Evolutionary conservation across 2,888 invertebrate species (phyloP), one percentile per base, ranked within the genome.

Genomic region (Drosophila limbata): DNA sequence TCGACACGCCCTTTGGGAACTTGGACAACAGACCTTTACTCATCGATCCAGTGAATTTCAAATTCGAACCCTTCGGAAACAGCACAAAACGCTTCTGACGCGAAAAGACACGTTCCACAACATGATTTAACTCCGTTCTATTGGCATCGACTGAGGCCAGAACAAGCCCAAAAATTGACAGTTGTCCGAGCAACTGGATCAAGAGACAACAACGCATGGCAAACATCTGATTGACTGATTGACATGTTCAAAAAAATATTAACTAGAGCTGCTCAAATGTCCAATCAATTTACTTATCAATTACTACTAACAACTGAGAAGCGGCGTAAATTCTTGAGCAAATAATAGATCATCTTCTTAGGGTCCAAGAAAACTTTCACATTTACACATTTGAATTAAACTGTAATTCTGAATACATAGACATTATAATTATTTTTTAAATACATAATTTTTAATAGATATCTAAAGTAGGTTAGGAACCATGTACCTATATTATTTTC

Each of bases 71-170:
- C 33, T 88, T 84, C 0, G 92, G 90, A 56, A 91, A 88, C 0
- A 92, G 57, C 19, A 92, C 74, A 73, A 91, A 92, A 3, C 92
- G 84, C 48, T 87, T 90, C 21, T 81, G 84, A 0, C 92, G 85
- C n/a, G 84, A 86, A 56, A 92, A 92, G 8, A 91, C 72, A 3
- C 91, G 83, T 9, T 90, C 86, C 33, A 89, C 60, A 0, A 78
- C 66, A 53, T 86, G 77, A 21, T 74, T 86, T 0, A 91, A 57
- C 17, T 80, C 71, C 0, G 88, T 78, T 3, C 47, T 64, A 37
- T 79, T 75, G 0, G 48, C 8, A n/a, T 65, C 52, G 0, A 44
- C 42, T 0, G 15, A 4, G 31, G 35, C 51, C 5, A 66, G 5
- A 4, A 42, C 40, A 15, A 64, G 21, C 6, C 1, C 6, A 15